phyloP scores from a whole-genome alignment of 2,113 vertebrate genomes.

The Lipophrys pholis region DNA sequence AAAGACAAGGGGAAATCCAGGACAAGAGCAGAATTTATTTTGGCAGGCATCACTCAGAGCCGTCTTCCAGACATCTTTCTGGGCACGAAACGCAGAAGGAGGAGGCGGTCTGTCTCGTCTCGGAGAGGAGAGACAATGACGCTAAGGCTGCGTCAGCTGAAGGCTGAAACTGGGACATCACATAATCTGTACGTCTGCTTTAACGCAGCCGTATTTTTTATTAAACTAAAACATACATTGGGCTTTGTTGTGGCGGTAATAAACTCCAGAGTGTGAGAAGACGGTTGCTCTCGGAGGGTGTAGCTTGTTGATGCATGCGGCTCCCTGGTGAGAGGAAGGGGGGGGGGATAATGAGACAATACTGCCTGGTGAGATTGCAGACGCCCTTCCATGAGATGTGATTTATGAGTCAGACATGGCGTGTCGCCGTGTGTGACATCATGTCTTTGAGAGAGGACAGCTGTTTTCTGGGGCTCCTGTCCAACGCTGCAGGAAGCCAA shows the following conservation, averaged over 20 bases:
- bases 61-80: slow-evolving; percentile 37
- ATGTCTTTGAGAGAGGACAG: slow-evolving; percentile 54
- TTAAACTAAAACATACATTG: slow-evolving; percentile 8
- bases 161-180: slow-evolving; percentile 46
- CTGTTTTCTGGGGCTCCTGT: slow-evolving; percentile 14
- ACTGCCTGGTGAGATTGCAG: slow-evolving; percentile 36
- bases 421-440: slow-evolving; percentile 47
- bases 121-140: slow-evolving; percentile 47
- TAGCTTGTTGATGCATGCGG: slow-evolving; percentile 19
- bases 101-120: slow-evolving; percentile 43
- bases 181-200: slow-evolving; percentile 11
- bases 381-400: slow-evolving; percentile 41
- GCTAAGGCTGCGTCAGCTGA: slow-evolving; percentile 35
- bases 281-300: slow-evolving; percentile 14
- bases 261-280: too few relatives aligned
- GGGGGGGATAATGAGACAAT: slow-evolving; percentile 41
- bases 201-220: neutral
- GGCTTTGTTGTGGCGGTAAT: too few relatives aligned
- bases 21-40: slow-evolving; percentile 52
- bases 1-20: slow-evolving; percentile 39
- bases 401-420: slow-evolving; percentile 63
- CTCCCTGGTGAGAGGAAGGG: slow-evolving; percentile 13
- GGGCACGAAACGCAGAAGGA: slow-evolving; percentile 40
- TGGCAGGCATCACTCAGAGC: slow-evolving; percentile 54
- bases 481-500: too few relatives aligned